A percentile compares a stretch with the other conserved stretches of the same genome.
These are phyloP conservation scores for Hesperophylax magnus DNA, from an alignment of 1,140 invertebrate species.

Conservation along the genomic window DNA sequence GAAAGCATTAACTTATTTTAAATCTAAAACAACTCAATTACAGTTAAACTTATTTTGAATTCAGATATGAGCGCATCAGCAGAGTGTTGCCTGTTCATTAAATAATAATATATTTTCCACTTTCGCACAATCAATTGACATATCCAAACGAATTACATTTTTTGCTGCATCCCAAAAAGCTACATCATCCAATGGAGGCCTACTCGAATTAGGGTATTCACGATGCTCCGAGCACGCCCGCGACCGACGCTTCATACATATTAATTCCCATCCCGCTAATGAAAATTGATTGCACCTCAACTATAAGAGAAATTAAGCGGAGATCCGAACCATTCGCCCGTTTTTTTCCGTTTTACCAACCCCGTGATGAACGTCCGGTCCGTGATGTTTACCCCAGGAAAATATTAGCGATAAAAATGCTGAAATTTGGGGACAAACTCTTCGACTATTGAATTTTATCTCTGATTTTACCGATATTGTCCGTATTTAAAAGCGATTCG, in stretches of 20 bases:
- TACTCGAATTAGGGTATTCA: neutral
- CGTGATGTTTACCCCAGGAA: slow-evolving; percentile 2
- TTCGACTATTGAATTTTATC: neutral
- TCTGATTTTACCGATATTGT: neutral
- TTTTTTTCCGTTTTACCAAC: neutral
- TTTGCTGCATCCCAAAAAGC: neutral
- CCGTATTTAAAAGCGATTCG: neutral
- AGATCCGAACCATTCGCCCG: neutral
- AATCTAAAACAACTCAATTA: no score
- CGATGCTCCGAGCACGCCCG: neutral
- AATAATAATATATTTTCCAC: no score
- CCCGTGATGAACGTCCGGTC: neutral
- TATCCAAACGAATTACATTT: neutral
- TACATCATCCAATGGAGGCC: neutral
- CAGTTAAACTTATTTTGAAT: no score
- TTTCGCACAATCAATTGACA: neutral
- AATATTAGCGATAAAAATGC: neutral
- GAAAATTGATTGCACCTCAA: slow-evolving; percentile 28
- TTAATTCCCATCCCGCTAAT: slow-evolving; percentile 25
- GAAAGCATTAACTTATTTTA: no score
- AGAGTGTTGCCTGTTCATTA: no score
- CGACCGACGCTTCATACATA: neutral
- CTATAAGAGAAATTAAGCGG: slow-evolving; percentile 14
- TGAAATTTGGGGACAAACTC: neutral
- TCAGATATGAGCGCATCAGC: no score